These are phyloP conservation scores for Dasysyrphus tricinctus DNA, from an alignment of 2,888 invertebrate species.

Conservation along the genomic window DNA sequence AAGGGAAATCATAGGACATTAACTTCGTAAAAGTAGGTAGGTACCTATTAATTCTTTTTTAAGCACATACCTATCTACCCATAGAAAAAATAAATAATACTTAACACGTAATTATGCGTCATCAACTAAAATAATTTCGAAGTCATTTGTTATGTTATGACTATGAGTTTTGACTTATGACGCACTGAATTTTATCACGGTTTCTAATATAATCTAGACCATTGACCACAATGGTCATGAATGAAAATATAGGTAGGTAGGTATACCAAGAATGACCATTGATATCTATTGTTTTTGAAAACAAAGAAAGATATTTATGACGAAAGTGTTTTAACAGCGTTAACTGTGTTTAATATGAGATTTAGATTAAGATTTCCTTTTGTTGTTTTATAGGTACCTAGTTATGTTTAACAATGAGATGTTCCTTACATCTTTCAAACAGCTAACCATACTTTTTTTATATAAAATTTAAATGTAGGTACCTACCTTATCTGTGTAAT, in stretches of 20 bases:
- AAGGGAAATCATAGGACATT: constrained; percentile 2
- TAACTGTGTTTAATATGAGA: neutral
- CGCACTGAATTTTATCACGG: neutral
- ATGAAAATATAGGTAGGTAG: neutral
- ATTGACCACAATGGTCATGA: constrained; percentile 2
- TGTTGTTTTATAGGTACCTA: no score
- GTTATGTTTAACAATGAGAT: no score
- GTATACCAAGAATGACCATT: no score
- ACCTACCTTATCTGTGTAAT: no score
- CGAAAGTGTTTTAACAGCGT: neutral
- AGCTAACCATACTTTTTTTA: no score
- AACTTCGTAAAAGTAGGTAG: constrained; percentile 1
- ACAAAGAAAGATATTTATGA: neutral
- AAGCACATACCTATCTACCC: no score
- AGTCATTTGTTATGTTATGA: neutral
- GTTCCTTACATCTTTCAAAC: no score
- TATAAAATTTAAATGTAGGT: no score
- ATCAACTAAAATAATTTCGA: constrained; percentile 2
- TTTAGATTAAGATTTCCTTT: neutral
- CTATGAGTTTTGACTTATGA: neutral
- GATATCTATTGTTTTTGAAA: neutral
- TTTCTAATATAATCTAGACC: neutral
- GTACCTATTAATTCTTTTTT: no score
- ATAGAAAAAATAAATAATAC: no score
- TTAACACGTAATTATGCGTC: constrained; percentile 1